Conservation (phyloP, 1,140 invertebrate genomes). For the Metaphire vulgaris region DNA sequence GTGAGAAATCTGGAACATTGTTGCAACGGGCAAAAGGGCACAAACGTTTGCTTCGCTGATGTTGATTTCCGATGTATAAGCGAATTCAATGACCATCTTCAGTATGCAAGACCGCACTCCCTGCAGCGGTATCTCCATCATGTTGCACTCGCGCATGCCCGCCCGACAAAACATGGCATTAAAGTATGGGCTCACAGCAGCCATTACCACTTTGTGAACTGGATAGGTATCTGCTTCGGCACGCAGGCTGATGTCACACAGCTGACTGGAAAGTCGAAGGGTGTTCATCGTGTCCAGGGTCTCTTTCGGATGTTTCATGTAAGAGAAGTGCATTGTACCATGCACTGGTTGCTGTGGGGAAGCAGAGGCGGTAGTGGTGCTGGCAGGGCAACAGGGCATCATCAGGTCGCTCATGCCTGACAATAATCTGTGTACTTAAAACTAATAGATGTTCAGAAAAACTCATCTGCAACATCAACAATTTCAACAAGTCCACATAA, state of each 20-base stretch:
- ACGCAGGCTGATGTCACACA: conserved; percentile 58
- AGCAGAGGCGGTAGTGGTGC: too few species aligned
- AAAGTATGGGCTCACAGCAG: conserved; percentile 58
- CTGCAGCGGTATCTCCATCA: conserved; percentile 74
- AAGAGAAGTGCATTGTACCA: conserved; percentile 78
- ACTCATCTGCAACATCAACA: too few species aligned
- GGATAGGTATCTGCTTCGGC: conserved; percentile 42
- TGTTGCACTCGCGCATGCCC: conserved; percentile 79
- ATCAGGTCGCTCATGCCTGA: too few species aligned
- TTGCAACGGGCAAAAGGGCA: conserved; percentile 78
- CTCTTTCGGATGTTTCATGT: conserved; percentile 75
- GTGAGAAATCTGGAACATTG: conserved; percentile 86
- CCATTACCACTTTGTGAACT: conserved; percentile 49
- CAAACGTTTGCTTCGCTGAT: conserved; percentile 86
- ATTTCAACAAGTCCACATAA: too few species aligned
- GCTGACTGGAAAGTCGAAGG: conserved; percentile 78
- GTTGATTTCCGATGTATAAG: conserved; percentile 80
- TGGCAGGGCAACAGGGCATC: too few species aligned
- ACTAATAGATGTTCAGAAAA: too few species aligned
- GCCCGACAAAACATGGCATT: conserved; percentile 88
- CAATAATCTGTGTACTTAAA: too few species aligned
- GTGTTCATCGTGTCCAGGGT: conserved; percentile 80
- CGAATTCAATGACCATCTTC: conserved; percentile 74
- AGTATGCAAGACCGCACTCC: conserved; percentile 80
- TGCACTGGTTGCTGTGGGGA: conserved; percentile 39